Evolutionary conservation across 2,113 vertebrate genomes (phyloP).

Genomic region (Eupsittula cactorum): DNA sequence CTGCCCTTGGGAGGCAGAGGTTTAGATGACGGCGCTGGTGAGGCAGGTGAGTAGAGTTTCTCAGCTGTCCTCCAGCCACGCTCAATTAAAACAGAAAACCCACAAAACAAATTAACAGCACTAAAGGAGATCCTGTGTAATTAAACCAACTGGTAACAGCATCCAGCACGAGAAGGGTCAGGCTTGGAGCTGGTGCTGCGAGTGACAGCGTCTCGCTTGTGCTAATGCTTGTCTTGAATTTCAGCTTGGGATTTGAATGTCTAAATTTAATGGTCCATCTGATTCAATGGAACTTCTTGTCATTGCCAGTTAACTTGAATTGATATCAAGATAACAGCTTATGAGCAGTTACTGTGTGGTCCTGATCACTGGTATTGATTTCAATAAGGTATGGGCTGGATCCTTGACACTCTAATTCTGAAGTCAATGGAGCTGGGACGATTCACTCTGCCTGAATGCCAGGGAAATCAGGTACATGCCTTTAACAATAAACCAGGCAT

Average conservation of each 20-base stretch:
- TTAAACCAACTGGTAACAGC: not conserved
- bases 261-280: conserved; percentile 37
- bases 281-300: conserved; percentile 55
- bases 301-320: conserved; percentile 38
- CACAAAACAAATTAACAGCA: not conserved
- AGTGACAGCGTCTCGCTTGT: fast-evolving
- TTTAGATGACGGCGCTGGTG: not conserved
- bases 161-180: not conserved
- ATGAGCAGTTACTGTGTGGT: conserved; percentile 41
- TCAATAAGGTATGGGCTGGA: conserved; percentile 42
- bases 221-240: not conserved
- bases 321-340: conserved; percentile 54
- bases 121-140: not conserved
- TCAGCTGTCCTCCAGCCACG: not conserved
- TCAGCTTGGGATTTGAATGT: not conserved
- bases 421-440: conserved; percentile 43
- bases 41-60: not conserved
- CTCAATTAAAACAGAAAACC: not conserved
- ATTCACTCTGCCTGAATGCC: not conserved
- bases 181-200: no score
- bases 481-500: conserved; percentile 51
- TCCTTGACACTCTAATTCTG: conserved; percentile 50
- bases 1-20: not conserved
- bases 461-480: conserved; percentile 44
- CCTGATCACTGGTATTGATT: conserved; percentile 63